Percentiles rank a stretch among this genome's conserved stretches.
phyloP scores from a whole-genome alignment of 2,888 invertebrate genomes.

The Graphium colonna region DNA sequence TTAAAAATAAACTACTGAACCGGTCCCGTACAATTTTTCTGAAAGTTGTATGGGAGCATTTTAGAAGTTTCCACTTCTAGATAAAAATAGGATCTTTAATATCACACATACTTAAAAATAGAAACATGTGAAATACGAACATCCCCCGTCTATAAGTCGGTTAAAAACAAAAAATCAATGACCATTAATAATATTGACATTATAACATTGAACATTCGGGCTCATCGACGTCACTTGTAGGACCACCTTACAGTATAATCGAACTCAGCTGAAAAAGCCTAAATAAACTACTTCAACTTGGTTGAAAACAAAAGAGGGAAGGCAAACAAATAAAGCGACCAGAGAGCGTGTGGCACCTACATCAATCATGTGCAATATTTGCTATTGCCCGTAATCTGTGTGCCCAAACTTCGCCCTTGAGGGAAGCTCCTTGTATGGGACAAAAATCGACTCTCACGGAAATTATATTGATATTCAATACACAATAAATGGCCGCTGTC shows the following conservation, averaged over 20 bases:
- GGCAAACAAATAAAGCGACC: constrained; percentile 41
- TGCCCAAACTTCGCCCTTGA: constrained; percentile 66
- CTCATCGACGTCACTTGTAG: too few species aligned
- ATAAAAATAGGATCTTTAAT: too few species aligned
- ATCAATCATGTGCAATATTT: constrained; percentile 75
- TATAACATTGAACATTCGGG: too few species aligned
- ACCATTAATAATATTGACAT: too few species aligned
- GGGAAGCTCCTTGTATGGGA: constrained; percentile 65
- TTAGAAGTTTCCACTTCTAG: too few species aligned
- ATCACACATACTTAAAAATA: too few species aligned
- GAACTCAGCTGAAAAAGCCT: background rate
- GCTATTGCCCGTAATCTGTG: constrained; percentile 75
- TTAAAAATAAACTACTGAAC: too few species aligned
- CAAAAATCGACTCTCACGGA: constrained; percentile 78
- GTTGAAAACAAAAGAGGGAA: constrained; percentile 50
- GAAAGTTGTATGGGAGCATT: too few species aligned
- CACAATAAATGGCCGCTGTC: constrained; percentile 79
- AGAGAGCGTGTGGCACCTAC: constrained; percentile 44
- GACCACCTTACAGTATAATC: background rate
- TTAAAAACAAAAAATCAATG: too few species aligned
- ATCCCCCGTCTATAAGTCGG: too few species aligned
- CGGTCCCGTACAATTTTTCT: too few species aligned
- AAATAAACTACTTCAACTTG: constrained; percentile 24
- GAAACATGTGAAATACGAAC: too few species aligned
- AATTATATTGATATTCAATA: constrained; percentile 81